Conservation (phyloP, 2,797 vertebrate species). For the Anableps anableps region DNA sequence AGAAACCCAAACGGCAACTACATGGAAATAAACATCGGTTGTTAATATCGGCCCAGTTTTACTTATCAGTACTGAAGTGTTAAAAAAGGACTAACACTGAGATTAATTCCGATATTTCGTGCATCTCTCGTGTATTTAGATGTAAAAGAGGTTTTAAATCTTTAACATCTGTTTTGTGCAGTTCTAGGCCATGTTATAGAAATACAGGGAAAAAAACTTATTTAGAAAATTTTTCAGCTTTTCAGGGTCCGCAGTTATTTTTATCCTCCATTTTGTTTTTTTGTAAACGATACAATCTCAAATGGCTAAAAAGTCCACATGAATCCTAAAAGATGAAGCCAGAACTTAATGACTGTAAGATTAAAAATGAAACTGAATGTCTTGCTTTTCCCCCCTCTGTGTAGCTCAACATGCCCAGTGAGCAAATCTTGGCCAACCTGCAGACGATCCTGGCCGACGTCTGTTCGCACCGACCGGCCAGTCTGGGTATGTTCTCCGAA, state of each 20-base stretch:
- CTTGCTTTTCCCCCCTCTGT: neutral
- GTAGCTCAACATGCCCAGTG: constrained; percentile 90
- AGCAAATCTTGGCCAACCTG: constrained; percentile 88
- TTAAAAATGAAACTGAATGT: neutral
- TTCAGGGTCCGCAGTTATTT: neutral
- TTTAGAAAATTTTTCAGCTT: neutral
- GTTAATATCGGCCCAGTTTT: too few relatives aligned
- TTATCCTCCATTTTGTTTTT: neutral
- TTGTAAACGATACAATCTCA: too few relatives aligned
- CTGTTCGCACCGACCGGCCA: constrained; percentile 81
- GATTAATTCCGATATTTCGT: too few relatives aligned
- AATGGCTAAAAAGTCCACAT: neutral
- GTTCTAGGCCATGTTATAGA: too few relatives aligned
- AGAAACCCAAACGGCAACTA: too few relatives aligned
- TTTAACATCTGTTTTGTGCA: too few relatives aligned
- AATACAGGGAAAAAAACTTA: neutral
- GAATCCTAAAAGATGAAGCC: neutral
- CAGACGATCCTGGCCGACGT: constrained; percentile 83
- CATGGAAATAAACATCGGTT: too few relatives aligned
- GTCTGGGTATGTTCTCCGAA: constrained; percentile 77
- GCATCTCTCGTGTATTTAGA: too few relatives aligned
- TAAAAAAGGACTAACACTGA: too few relatives aligned
- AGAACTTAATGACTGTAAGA: neutral
- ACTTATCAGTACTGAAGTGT: too few relatives aligned
- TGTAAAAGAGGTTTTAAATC: too few relatives aligned